phyloP scores from a whole-genome alignment of 1,140 invertebrate species.

The Branchinecta lynchi region DNA sequence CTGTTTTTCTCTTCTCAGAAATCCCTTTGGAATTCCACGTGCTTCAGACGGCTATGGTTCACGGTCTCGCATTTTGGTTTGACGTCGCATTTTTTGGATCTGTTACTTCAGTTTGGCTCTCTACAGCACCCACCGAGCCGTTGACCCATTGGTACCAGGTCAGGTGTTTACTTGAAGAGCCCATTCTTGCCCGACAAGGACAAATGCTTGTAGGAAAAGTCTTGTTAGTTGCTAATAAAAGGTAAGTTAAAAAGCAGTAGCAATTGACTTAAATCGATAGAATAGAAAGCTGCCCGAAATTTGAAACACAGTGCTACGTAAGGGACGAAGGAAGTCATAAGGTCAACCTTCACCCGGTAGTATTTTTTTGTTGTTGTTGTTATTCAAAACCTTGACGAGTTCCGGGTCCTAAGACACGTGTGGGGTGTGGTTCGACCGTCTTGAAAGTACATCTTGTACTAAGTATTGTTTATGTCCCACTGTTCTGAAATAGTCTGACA shows the following conservation, averaged over 20 bases:
- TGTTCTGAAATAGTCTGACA: too few relatives aligned
- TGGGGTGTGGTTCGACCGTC: too few relatives aligned
- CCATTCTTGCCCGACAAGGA: slow-evolving; percentile 86
- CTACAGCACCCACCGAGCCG: slow-evolving; percentile 96
- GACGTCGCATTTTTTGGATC: slow-evolving; percentile 95
- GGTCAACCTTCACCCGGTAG: too few relatives aligned
- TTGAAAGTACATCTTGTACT: too few relatives aligned
- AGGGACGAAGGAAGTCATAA: too few relatives aligned
- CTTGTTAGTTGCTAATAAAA: slow-evolving; percentile 77
- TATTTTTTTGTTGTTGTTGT: too few relatives aligned
- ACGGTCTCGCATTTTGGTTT: slow-evolving; percentile 99
- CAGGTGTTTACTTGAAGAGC: slow-evolving; percentile 80
- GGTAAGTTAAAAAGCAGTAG: slow-evolving; percentile 34
- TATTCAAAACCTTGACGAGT: too few relatives aligned
- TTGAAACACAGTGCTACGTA: too few relatives aligned
- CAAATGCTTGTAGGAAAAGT: slow-evolving; percentile 78
- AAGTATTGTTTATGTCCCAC: too few relatives aligned
- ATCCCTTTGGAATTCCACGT: slow-evolving; percentile 89
- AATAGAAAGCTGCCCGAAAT: too few relatives aligned
- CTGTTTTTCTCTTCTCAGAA: slow-evolving; percentile 36
- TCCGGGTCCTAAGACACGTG: too few relatives aligned
- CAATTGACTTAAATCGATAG: too few relatives aligned
- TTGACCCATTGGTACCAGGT: slow-evolving; percentile 99
- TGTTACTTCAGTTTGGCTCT: slow-evolving; percentile 82
- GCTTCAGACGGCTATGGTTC: slow-evolving; percentile 81